Percentiles rank a stretch among this genome's conserved stretches.
Conservation (phyloP, 2,113 vertebrate genomes). For the Amazona guildingii region DNA sequence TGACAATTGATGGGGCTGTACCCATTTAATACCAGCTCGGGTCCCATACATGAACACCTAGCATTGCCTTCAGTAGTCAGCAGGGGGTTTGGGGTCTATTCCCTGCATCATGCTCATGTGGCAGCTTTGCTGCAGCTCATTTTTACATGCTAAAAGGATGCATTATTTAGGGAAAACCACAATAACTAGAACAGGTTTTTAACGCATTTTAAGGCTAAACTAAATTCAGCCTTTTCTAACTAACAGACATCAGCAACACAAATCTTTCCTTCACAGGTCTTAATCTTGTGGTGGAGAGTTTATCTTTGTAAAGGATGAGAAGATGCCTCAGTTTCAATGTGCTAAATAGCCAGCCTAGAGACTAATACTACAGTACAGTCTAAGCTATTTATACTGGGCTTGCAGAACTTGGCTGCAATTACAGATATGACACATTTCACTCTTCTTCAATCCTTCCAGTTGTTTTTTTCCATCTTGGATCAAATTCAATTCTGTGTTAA, state of each 20-base stretch:
- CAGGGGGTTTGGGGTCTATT: not conserved
- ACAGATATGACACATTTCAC: not conserved
- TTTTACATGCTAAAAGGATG: conserved; percentile 1
- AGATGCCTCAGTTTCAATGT: not conserved
- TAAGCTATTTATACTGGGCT: not conserved
- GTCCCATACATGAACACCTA: not conserved
- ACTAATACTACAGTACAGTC: not conserved
- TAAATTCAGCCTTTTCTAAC: conserved; percentile 4
- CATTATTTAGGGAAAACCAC: conserved; percentile 4
- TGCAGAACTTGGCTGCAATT: not conserved
- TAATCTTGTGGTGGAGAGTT: not conserved
- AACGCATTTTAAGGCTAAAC: not conserved
- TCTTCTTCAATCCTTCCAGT: not conserved
- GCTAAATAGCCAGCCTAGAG: not conserved
- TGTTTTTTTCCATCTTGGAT: not conserved
- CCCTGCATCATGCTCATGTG: not conserved
- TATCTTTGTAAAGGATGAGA: not conserved
- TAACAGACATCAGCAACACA: not conserved
- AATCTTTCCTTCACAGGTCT: not conserved
- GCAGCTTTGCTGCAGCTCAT: conserved; percentile 43
- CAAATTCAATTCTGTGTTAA: not conserved
- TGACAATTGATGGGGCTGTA: not conserved
- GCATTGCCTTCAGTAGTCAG: not conserved
- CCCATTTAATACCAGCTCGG: not conserved
- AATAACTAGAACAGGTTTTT: conserved; percentile 20